Percentiles rank a stretch among this genome's conserved stretches.
phyloP scores from a whole-genome alignment of 1,140 invertebrate genomes.

The Drosophila sp. region DNA sequence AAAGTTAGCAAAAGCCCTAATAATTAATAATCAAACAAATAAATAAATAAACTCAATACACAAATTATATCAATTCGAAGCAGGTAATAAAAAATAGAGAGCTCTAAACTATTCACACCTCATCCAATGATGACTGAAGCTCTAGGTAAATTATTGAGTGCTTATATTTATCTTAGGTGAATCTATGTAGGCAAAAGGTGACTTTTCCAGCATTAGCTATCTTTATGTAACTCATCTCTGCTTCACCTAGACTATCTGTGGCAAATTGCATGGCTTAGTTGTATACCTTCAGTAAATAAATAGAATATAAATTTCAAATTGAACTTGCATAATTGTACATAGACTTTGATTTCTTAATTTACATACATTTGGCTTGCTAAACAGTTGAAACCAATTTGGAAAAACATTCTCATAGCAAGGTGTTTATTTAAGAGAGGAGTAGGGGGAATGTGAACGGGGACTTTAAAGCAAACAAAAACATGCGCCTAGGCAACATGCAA shows the following conservation, averaged over 20 bases:
- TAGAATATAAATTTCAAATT: neutral
- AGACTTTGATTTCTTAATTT: constrained; percentile 7
- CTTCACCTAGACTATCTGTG: neutral
- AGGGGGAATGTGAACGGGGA: neutral
- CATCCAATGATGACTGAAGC: too few species aligned
- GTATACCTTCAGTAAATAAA: neutral
- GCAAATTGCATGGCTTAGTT: neutral
- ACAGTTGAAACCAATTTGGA: constrained; percentile 5
- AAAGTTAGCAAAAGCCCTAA: too few species aligned
- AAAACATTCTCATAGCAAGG: constrained; percentile 7
- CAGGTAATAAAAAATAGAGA: too few species aligned
- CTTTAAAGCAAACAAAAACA: constrained; percentile 10
- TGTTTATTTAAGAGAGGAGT: neutral
- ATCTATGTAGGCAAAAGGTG: too few species aligned
- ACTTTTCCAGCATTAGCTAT: too few species aligned
- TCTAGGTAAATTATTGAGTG: too few species aligned
- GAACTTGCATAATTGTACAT: neutral
- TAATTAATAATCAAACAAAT: too few species aligned
- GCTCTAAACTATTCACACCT: too few species aligned
- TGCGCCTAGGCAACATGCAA: constrained; percentile 7
- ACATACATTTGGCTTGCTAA: constrained; percentile 13
- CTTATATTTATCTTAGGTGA: too few species aligned
- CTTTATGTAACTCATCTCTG: neutral
- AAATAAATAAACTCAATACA: too few species aligned
- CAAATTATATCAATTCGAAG: too few species aligned